These are phyloP conservation scores for Alauda arvensis DNA, from an alignment of 2,797 vertebrate genomes.

Conservation along the genomic window DNA sequence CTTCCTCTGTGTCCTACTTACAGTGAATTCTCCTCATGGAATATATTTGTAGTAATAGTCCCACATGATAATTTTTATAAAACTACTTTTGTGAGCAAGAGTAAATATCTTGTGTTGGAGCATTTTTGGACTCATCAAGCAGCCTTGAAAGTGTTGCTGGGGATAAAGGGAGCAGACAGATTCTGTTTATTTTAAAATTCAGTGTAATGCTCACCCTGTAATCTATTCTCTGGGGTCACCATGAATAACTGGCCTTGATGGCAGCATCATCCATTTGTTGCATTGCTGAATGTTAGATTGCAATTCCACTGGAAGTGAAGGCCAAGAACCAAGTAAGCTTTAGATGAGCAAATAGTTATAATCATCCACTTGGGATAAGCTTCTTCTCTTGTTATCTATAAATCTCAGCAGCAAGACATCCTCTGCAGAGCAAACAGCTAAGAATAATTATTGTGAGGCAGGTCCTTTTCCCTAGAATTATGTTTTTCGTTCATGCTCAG, in stretches of 20 bases:
- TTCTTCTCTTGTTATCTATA: not conserved
- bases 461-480: not conserved
- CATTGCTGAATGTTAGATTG: not conserved
- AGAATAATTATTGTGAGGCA: not conserved
- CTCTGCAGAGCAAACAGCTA: not conserved
- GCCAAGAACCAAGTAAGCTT: not conserved
- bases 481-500: not conserved
- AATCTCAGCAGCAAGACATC: not conserved
- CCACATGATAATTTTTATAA: not conserved
- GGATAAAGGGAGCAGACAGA: not conserved
- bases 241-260: not conserved
- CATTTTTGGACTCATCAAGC: not conserved
- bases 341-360: not conserved
- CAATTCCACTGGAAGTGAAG: not conserved
- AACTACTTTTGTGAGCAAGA: not conserved
- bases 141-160: not conserved
- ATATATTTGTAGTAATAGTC: not conserved
- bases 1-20: not conserved
- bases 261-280: not conserved
- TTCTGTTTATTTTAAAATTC: not conserved
- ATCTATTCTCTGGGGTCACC: not conserved
- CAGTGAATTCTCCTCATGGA: not conserved
- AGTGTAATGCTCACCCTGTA: not conserved
- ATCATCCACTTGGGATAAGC: not conserved
- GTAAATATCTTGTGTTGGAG: not conserved